Evolutionary conservation across 2,797 vertebrate species (phyloP), one percentile per base, ranked within the genome.

Genomic region (Sebastes hubbsi): DNA sequence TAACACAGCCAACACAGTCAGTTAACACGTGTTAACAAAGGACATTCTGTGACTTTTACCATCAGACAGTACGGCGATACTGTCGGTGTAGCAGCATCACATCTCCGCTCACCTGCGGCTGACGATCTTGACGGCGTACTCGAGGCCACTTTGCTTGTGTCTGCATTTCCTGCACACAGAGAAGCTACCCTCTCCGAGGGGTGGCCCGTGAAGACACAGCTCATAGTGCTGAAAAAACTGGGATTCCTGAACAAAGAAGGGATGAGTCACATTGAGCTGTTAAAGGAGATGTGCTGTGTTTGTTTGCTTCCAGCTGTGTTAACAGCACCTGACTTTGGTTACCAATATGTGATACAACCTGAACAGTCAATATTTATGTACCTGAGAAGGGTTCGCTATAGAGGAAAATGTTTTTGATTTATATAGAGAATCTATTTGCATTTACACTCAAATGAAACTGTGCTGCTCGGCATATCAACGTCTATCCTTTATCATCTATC

Each of bases 181-280:
- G 90, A 98, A 98, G 86, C 97, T 98, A 1, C 97, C 97, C 75
- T 97, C 96, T 0, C 97, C 97, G 49, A 98, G 90, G 0, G 97
- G 97, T 0, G 95, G 81, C n/a, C 97, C 97, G 32, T 95, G 95
- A 34, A 98, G 94, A 87, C 96, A 96, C 87, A 99, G 93, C 88
- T 98, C 97, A 5, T 99, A 99, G 92, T 96, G 95, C 88, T 96
- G 97, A 90, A 98, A 99, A 92, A 99, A 99, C 72, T 97, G 96
- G 1, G 97, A 98, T 84, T 99, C 97, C 97, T 98, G 81, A 27
- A 75, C 13, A 82, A 67, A 72, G 22, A 64, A 22, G 8, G 16
- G 34, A 13, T 32, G 38, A 77, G 65, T 70, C 55, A 74, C 8
- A 58, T 0, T 52, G 27, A 62, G 20, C 29, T 13, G 34, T 46